Evolutionary conservation across 2,797 vertebrate genomes (phyloP).

Genomic region (Cetoscarus ocellatus): DNA sequence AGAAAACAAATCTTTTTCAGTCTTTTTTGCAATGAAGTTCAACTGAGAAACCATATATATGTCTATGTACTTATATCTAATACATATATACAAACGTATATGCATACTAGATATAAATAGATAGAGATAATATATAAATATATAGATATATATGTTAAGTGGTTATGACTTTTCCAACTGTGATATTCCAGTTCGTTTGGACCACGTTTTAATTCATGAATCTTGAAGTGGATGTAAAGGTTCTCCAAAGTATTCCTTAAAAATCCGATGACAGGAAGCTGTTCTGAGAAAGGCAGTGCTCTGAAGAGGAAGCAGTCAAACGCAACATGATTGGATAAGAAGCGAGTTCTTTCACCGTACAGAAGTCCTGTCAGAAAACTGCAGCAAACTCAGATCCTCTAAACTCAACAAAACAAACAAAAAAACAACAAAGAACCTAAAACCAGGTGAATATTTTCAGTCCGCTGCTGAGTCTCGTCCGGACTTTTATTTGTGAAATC

Average conservation of each 20-base stretch:
- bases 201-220: slow-evolving; percentile 53
- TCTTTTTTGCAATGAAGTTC: slow-evolving; percentile 80
- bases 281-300: slow-evolving; percentile 65
- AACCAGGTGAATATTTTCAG: slow-evolving; percentile 56
- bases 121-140: slow-evolving; percentile 60
- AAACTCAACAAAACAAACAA: slow-evolving; percentile 46
- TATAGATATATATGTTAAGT: slow-evolving; percentile 69
- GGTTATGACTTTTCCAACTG: slow-evolving; percentile 69
- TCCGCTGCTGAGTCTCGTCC: slow-evolving; percentile 40
- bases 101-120: slow-evolving; percentile 48
- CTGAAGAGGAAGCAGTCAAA: slow-evolving; percentile 67
- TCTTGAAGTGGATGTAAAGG: slow-evolving; percentile 52
- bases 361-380: slow-evolving; percentile 57
- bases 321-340: slow-evolving; percentile 67
- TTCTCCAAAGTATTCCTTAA: slow-evolving; percentile 55
- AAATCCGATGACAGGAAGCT: slow-evolving; percentile 56
- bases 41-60: slow-evolving; percentile 64
- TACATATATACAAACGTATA: slow-evolving; percentile 16
- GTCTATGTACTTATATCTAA: slow-evolving; percentile 55
- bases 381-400: slow-evolving; percentile 12
- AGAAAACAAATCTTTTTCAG: slow-evolving; percentile 77
- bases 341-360: slow-evolving; percentile 60
- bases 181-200: slow-evolving; percentile 75
- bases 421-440: slow-evolving; percentile 30
- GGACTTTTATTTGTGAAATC: slow-evolving; percentile 41